These are phyloP conservation scores for Spermophilus dauricus DNA, from an alignment of 2,113 vertebrate genomes.

Conservation along the genomic window DNA sequence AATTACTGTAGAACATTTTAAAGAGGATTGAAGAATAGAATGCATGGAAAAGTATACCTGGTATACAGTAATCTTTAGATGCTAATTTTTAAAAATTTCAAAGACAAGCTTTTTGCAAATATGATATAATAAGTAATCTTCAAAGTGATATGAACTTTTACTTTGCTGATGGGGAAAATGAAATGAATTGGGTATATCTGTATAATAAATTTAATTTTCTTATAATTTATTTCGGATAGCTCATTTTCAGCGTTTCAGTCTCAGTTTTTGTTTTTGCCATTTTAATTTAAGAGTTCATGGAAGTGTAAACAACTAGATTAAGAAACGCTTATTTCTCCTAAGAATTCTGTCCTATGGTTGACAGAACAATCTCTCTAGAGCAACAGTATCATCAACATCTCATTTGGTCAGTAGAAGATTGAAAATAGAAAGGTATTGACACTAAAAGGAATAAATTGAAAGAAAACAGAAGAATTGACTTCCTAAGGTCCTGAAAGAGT, in stretches of 20 bases:
- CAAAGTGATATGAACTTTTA: neutral
- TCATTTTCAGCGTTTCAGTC: neutral
- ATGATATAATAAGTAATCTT: neutral
- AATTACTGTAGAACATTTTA: neutral
- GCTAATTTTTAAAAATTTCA: neutral
- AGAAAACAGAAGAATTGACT: neutral
- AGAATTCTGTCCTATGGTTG: neutral
- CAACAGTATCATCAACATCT: neutral
- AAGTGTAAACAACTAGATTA: neutral
- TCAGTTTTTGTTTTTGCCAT: neutral
- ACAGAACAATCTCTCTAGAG: neutral
- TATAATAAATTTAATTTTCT: neutral
- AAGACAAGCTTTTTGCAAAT: neutral
- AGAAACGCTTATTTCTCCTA: neutral
- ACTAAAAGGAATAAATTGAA: neutral
- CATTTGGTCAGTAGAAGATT: neutral
- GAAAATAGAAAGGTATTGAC: neutral
- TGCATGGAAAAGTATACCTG: neutral
- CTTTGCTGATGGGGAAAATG: neutral
- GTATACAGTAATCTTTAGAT: neutral
- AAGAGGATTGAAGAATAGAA: neutral
- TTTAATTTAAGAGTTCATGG: constrained; percentile 34
- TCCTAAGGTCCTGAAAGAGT: neutral
- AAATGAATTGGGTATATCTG: neutral
- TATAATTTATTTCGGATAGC: neutral